Evolutionary conservation across 2,113 vertebrate species (phyloP).

Genomic region (Anseranas semipalmata): DNA sequence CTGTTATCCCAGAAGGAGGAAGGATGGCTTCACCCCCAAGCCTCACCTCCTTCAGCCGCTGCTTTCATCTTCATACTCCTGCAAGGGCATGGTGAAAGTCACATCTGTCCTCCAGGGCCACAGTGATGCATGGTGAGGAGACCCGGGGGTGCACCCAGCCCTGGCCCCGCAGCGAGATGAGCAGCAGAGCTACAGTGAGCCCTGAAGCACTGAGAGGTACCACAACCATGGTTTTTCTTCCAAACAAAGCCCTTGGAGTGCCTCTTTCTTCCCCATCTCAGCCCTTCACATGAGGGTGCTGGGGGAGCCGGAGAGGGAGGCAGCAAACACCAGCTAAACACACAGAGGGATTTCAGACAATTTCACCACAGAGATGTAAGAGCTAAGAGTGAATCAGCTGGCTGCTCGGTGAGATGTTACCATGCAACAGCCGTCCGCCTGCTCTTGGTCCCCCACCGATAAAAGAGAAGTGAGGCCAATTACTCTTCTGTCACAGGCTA

Average conservation of each 20-base stretch:
- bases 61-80: background rate
- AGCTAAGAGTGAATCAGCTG: conserved; percentile 13
- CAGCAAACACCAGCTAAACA: background rate
- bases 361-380: background rate
- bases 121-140: background rate
- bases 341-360: background rate
- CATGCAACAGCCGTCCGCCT: background rate
- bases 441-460: background rate
- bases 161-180: background rate
- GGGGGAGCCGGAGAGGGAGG: background rate
- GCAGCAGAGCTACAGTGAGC: background rate
- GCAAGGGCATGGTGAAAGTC: background rate
- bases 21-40: background rate
- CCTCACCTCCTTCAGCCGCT: background rate
- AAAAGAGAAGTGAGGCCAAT: background rate
- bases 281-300: background rate
- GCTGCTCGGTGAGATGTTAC: background rate
- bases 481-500: background rate
- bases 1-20: background rate
- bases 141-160: background rate
- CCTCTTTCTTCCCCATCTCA: background rate
- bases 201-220: background rate
- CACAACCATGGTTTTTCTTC: background rate
- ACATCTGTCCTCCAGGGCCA: background rate
- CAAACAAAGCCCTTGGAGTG: background rate